Conservation (phyloP, 2,888 invertebrate genomes). For the Ichneumon xanthorius region DNA sequence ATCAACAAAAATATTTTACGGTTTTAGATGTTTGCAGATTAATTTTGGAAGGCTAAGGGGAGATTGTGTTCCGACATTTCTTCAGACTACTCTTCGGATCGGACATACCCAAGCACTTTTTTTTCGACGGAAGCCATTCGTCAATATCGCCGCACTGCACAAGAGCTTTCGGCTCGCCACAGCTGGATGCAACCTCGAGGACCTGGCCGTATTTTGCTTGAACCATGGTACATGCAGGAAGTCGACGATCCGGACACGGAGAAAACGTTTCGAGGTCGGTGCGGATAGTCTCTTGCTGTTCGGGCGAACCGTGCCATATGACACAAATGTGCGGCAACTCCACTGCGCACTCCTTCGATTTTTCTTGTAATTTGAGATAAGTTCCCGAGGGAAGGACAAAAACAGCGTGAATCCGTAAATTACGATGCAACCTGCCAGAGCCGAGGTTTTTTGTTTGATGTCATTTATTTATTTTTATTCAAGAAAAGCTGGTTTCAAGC, state of each 20-base stretch:
- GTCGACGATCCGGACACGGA: slow-evolving; percentile 43
- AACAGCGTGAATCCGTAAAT: slow-evolving; percentile 55
- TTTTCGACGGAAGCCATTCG: slow-evolving; percentile 57
- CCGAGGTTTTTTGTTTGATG: not conserved
- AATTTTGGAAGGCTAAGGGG: not conserved
- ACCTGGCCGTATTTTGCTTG: slow-evolving; percentile 27
- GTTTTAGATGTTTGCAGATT: not conserved
- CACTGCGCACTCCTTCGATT: slow-evolving; percentile 40
- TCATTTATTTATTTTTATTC: not conserved
- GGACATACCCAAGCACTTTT: not conserved
- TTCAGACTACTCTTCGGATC: slow-evolving; percentile 2
- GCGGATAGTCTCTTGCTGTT: slow-evolving; percentile 22
- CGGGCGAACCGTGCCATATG: slow-evolving; percentile 52
- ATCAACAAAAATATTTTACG: not conserved
- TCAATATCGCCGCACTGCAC: slow-evolving; percentile 60
- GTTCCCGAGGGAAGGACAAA: slow-evolving; percentile 36
- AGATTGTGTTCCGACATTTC: not conserved
- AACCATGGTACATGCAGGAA: slow-evolving; percentile 53
- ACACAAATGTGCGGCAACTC: slow-evolving; percentile 61
- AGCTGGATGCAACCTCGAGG: slow-evolving; percentile 60
- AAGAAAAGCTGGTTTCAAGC: not conserved
- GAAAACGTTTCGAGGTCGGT: slow-evolving; percentile 40
- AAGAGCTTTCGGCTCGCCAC: slow-evolving; percentile 47
- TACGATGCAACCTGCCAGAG: slow-evolving; percentile 59
- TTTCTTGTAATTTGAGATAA: slow-evolving; percentile 58